Conservation (phyloP, 1,140 invertebrate species). For the Hylyphantes graminicola region DNA sequence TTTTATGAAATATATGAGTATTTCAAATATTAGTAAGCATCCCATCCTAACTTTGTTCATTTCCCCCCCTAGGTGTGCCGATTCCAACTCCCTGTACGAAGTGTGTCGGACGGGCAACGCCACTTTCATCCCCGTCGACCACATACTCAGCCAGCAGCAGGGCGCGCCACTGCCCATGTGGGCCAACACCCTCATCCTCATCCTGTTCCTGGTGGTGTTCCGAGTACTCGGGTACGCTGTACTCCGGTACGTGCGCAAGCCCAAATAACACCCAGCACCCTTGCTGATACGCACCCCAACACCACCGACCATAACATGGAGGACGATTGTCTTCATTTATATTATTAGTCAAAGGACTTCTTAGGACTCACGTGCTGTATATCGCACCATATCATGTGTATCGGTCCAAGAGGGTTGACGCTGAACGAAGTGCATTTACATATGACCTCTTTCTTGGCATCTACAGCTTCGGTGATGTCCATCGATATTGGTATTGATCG, state of each 20-base stretch:
- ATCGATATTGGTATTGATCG: no score
- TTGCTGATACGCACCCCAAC: not conserved
- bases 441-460: no score
- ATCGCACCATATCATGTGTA: slow-evolving; percentile 3
- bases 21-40: not conserved
- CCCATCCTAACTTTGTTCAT: not conserved
- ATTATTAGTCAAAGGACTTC: slow-evolving; percentile 1
- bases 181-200: slow-evolving; percentile 80
- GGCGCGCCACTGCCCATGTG: slow-evolving; percentile 75
- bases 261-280: slow-evolving; percentile 69
- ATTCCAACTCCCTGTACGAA: slow-evolving; percentile 75
- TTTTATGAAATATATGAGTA: no score
- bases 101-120: slow-evolving; percentile 72
- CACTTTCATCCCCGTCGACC: slow-evolving; percentile 74
- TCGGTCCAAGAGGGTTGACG: no score
- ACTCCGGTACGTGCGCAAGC: slow-evolving; percentile 78
- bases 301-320: slow-evolving; percentile 34
- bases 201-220: slow-evolving; percentile 80
- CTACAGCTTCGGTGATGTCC: no score
- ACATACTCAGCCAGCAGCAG: slow-evolving; percentile 75
- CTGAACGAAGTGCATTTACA: no score
- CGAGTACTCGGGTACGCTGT: slow-evolving; percentile 80
- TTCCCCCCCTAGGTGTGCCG: slow-evolving; percentile 73
- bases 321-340: no score
- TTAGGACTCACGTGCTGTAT: not conserved